These are phyloP conservation scores for Bryconaethiops microstoma DNA, from an alignment of 2,797 vertebrate genomes.

Conservation along the genomic window DNA sequence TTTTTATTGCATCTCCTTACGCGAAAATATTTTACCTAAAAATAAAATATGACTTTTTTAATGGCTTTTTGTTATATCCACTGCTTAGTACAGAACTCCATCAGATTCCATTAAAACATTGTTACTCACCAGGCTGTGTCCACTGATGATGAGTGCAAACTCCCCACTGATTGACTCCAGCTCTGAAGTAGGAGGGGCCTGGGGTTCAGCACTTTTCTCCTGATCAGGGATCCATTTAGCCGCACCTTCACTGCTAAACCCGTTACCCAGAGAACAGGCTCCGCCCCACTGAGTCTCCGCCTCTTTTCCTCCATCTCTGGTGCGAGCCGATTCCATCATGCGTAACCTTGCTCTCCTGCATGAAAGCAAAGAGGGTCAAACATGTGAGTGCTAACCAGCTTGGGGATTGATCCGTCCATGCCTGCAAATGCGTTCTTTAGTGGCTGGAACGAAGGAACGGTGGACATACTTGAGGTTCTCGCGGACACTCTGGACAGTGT, in stretches of 20 bases:
- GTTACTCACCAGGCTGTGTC: slow-evolving; percentile 88
- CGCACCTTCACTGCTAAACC: slow-evolving; percentile 53
- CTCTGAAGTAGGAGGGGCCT: slow-evolving; percentile 67
- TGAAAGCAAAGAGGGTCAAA: slow-evolving; percentile 10
- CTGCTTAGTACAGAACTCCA: too few species aligned
- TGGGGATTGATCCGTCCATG: too few species aligned
- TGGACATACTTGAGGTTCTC: slow-evolving; percentile 85
- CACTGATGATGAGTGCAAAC: slow-evolving; percentile 89
- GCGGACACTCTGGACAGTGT: slow-evolving; percentile 89
- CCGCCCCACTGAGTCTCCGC: slow-evolving; percentile 65
- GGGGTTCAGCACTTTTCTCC: slow-evolving; percentile 50
- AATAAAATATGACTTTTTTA: too few species aligned
- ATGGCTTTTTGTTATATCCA: too few species aligned
- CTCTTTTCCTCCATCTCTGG: slow-evolving; percentile 68
- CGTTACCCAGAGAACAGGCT: slow-evolving; percentile 63
- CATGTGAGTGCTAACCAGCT: background rate
- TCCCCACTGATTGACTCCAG: slow-evolving; percentile 90
- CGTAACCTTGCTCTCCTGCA: slow-evolving; percentile 85
- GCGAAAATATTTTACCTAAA: too few species aligned
- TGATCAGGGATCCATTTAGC: slow-evolving; percentile 62
- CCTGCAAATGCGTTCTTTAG: background rate
- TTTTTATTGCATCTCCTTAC: too few species aligned
- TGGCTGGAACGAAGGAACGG: background rate
- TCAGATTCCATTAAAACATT: too few species aligned
- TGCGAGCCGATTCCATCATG: slow-evolving; percentile 79